These are phyloP conservation scores for Lagodon rhomboides DNA, from an alignment of 2,797 vertebrate genomes.

Conservation along the genomic window DNA sequence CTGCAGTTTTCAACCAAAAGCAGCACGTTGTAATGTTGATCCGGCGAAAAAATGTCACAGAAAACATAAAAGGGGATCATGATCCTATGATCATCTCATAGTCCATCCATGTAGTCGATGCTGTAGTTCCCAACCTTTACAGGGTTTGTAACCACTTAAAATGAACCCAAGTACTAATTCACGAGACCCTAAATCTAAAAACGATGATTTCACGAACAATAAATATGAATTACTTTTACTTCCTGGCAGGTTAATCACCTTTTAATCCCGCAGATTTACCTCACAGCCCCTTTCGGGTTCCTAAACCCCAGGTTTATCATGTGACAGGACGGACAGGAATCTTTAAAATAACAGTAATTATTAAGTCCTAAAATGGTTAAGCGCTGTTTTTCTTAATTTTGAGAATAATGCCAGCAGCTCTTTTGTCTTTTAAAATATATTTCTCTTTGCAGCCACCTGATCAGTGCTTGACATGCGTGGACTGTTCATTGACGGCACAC, in stretches of 20 bases:
- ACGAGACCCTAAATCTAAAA: background rate
- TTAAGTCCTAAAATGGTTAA: too few relatives aligned
- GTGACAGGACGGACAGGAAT: background rate
- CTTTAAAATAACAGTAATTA: too few relatives aligned
- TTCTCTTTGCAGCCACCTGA: too few relatives aligned
- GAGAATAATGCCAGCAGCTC: too few relatives aligned
- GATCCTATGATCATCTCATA: background rate
- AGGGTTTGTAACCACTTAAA: background rate
- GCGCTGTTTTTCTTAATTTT: too few relatives aligned
- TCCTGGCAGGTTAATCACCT: background rate
- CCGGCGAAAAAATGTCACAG: background rate
- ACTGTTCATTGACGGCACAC: too few relatives aligned
- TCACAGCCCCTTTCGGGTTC: background rate
- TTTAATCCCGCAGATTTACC: slow-evolving; percentile 12
- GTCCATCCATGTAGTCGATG: background rate
- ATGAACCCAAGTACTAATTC: background rate
- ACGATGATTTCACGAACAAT: background rate
- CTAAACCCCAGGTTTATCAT: background rate
- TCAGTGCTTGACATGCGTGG: too few relatives aligned
- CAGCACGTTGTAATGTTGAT: background rate
- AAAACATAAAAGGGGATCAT: background rate
- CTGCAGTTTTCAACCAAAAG: background rate
- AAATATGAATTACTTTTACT: background rate
- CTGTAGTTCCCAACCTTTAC: background rate
- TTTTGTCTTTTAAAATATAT: too few relatives aligned